phyloP scores from a whole-genome alignment of 2,888 invertebrate genomes.

The Pterostichus madidus region DNA sequence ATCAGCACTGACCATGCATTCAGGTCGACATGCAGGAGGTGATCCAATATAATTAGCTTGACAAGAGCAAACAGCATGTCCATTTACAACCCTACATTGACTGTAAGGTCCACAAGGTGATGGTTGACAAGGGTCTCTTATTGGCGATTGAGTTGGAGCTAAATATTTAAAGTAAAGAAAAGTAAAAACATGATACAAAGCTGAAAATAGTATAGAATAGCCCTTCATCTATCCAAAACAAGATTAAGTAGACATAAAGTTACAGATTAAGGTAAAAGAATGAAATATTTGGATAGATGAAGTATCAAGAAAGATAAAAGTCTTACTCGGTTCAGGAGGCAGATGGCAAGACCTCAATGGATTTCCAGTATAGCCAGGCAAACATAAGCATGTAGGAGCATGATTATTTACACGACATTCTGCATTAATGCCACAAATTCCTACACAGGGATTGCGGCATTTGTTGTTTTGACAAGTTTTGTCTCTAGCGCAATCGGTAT shows the following conservation, averaged over 20 bases:
- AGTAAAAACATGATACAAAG: conserved; percentile 43
- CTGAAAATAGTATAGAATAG: conserved; percentile 67
- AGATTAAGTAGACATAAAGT: too few relatives aligned
- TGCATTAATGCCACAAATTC: conserved; percentile 90
- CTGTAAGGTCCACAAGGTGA: conserved; percentile 91
- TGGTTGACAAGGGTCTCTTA: conserved; percentile 81
- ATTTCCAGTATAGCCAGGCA: conserved; percentile 88
- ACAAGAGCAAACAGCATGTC: conserved; percentile 90
- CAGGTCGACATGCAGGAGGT: conserved; percentile 87
- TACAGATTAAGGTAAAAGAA: too few relatives aligned
- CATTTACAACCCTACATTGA: conserved; percentile 85
- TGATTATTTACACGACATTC: conserved; percentile 91
- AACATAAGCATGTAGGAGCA: conserved; percentile 88
- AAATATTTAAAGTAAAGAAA: conserved; percentile 64
- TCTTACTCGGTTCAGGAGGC: conserved; percentile 77
- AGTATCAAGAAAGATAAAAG: neutral
- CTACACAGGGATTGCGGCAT: conserved; percentile 90
- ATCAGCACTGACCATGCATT: conserved; percentile 91
- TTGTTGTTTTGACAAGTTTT: conserved; percentile 91
- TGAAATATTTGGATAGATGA: too few relatives aligned
- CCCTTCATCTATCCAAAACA: neutral
- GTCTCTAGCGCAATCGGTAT: conserved; percentile 88
- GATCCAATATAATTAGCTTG: conserved; percentile 88
- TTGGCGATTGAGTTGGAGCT: conserved; percentile 73
- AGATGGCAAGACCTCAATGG: conserved; percentile 87